A percentile compares a stretch with the other conserved stretches of the same genome.
Evolutionary conservation across 35 echinoderm and acorn worm genomes (phyloP).

Genomic region (Stichopus chloronotus): DNA sequence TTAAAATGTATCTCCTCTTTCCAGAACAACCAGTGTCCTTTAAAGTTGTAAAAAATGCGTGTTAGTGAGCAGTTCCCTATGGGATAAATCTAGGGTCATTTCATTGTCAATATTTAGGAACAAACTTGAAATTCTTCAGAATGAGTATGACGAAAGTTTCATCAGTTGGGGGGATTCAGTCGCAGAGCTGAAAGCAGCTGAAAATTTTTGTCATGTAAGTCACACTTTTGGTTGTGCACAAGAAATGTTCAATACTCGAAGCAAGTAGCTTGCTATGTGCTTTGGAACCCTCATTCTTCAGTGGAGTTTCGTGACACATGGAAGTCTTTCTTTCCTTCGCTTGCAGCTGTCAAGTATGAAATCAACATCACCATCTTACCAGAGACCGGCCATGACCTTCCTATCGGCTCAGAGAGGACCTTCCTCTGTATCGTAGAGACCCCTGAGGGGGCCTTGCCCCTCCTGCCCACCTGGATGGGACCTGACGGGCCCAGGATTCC

Average conservation of each 20-base stretch:
- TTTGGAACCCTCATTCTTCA: neutral
- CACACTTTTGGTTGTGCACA: neutral
- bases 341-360: conserved; percentile 23
- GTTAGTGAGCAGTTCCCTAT: too few relatives aligned
- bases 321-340: neutral
- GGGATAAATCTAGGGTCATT: too few relatives aligned
- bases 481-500: conserved; percentile 36
- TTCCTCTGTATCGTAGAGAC: conserved; percentile 48
- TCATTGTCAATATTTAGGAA: too few relatives aligned
- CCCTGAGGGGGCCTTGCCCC: conserved; percentile 8
- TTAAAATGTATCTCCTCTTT: too few relatives aligned
- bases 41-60: too few relatives aligned
- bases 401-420: neutral
- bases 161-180: too few relatives aligned
- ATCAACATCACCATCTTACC: conserved; percentile 47
- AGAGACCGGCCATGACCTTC: conserved; percentile 24
- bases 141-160: neutral
- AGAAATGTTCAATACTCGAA: too few relatives aligned
- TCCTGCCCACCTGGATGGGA: conserved; percentile 32
- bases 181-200: too few relatives aligned
- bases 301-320: neutral
- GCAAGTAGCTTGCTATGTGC: too few relatives aligned
- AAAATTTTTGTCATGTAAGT: too few relatives aligned
- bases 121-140: too few relatives aligned
- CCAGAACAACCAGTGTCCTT: too few relatives aligned